Conservation (phyloP, 2,797 vertebrate genomes). For the Cephalopachus bancanus region DNA sequence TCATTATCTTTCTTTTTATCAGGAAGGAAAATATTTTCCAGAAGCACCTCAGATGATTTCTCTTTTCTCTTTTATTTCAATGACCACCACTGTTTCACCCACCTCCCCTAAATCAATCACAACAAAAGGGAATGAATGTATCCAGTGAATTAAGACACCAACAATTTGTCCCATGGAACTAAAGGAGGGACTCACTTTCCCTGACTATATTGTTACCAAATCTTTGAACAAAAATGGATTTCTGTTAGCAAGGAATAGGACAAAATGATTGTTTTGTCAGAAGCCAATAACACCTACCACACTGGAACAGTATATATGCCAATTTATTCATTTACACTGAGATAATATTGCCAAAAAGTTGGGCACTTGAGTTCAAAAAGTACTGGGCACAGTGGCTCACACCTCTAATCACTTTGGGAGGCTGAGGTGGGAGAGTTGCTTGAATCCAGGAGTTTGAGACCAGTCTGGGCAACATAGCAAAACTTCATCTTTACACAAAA, state of each 20-base stretch:
- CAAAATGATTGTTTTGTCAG: background rate
- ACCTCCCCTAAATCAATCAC: background rate
- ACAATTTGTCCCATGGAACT: background rate
- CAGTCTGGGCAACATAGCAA: no score
- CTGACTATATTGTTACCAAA: background rate
- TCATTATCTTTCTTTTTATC: background rate
- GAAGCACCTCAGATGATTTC: background rate
- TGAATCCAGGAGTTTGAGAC: no score
- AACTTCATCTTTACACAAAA: no score
- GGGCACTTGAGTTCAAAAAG: background rate
- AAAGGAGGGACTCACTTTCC: background rate
- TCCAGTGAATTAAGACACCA: background rate
- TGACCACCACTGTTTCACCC: background rate
- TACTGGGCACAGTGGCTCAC: no score
- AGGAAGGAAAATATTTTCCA: slow-evolving; percentile 47
- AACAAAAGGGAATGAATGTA: background rate
- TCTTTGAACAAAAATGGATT: slow-evolving; percentile 43
- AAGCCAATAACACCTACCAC: background rate
- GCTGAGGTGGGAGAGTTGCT: no score
- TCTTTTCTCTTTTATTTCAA: slow-evolving; percentile 1
- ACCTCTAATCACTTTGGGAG: no score
- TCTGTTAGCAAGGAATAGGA: background rate
- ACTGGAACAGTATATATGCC: background rate
- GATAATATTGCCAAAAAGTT: slow-evolving; percentile 25
- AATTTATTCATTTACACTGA: slow-evolving; percentile 15